phyloP scores from a whole-genome alignment of 1,140 invertebrate genomes.

The Drosophila sproati region DNA sequence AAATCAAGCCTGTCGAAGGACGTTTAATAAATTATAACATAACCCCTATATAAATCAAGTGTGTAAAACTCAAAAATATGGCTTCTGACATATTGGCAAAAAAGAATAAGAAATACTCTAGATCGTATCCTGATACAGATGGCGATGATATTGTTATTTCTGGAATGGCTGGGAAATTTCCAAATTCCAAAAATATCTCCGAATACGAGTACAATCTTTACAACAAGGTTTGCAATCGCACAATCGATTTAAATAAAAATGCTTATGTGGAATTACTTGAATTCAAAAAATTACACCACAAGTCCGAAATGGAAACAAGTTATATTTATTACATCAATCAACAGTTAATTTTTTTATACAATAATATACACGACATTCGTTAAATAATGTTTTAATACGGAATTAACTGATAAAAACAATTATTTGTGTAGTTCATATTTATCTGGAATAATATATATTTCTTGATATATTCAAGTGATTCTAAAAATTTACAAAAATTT shows the following conservation, averaged over 20 bases:
- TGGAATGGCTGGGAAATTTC: constrained; percentile 93
- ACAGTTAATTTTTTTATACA: too few species aligned
- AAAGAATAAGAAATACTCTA: constrained; percentile 72
- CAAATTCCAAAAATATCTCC: constrained; percentile 92
- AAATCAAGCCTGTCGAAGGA: constrained; percentile 23
- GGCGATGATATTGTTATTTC: constrained; percentile 93
- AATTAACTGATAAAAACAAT: too few species aligned
- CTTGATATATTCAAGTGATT: too few species aligned
- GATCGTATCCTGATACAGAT: constrained; percentile 67
- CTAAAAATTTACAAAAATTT: too few species aligned
- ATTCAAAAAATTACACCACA: neutral
- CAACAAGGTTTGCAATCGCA: constrained; percentile 86
- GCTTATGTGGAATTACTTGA: neutral
- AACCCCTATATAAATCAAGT: constrained; percentile 27
- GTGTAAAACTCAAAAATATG: constrained; percentile 40
- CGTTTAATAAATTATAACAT: constrained; percentile 8
- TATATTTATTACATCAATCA: neutral
- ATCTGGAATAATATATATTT: too few species aligned
- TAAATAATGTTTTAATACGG: too few species aligned
- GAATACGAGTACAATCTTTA: constrained; percentile 93
- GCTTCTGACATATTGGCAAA: constrained; percentile 31
- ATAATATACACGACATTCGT: too few species aligned
- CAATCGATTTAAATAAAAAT: neutral
- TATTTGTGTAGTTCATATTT: too few species aligned
- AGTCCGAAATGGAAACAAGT: neutral